A percentile compares a stretch with the other conserved stretches of the same genome.
phyloP scores from a whole-genome alignment of 2,888 invertebrate species.

The Scaptomyza cyrtandrae region DNA sequence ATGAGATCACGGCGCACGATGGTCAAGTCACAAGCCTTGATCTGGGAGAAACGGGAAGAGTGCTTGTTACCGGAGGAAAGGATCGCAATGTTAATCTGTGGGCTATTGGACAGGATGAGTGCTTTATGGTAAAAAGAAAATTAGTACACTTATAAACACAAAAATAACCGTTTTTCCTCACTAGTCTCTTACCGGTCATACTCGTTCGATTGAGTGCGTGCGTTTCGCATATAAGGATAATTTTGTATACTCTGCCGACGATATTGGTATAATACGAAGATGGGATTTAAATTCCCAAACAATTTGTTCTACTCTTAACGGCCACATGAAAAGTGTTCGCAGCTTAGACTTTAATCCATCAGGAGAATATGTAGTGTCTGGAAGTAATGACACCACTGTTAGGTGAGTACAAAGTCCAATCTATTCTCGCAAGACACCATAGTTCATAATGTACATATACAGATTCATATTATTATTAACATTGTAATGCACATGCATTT shows the following conservation, averaged over 20 bases:
- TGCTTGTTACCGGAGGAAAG: slow-evolving; percentile 91
- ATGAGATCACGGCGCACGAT: slow-evolving; percentile 84
- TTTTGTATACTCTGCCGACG: slow-evolving; percentile 96
- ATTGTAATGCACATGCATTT: no score
- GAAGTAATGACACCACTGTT: slow-evolving; percentile 93
- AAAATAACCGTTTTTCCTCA: slow-evolving; percentile 47
- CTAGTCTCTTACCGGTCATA: slow-evolving; percentile 96
- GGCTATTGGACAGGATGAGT: slow-evolving; percentile 97
- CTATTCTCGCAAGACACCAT: neutral
- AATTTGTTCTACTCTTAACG: slow-evolving; percentile 84
- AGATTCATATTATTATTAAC: no score
- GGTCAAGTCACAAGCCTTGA: slow-evolving; percentile 84
- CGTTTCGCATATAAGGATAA: slow-evolving; percentile 97
- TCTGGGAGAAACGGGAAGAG: slow-evolving; percentile 84
- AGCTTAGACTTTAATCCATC: slow-evolving; percentile 98
- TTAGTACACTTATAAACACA: neutral
- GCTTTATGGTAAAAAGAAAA: slow-evolving; percentile 90
- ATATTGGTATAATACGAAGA: slow-evolving; percentile 96
- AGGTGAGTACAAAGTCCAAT: slow-evolving; percentile 72
- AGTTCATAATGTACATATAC: neutral
- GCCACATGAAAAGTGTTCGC: slow-evolving; percentile 92
- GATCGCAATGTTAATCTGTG: slow-evolving; percentile 98
- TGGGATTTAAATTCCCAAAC: slow-evolving; percentile 95
- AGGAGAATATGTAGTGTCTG: slow-evolving; percentile 96
- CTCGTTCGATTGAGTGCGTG: slow-evolving; percentile 96